Percentiles rank a stretch among this genome's conserved stretches.
These are phyloP conservation scores for Pardosa pseudoannulata DNA, from an alignment of 2,888 invertebrate species.

Conservation along the genomic window DNA sequence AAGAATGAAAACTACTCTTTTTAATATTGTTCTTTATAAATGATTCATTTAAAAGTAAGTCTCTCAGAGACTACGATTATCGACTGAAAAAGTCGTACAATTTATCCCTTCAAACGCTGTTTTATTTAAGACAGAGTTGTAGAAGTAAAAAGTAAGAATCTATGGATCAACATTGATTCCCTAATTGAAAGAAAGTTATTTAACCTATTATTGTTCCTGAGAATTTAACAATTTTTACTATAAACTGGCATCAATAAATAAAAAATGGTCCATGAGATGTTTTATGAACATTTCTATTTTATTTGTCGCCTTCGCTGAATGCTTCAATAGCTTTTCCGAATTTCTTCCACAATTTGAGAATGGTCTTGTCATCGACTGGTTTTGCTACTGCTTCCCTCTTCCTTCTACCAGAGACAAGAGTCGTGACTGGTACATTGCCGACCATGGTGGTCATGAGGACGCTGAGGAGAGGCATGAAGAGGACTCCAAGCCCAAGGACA, in stretches of 20 bases:
- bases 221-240: no score
- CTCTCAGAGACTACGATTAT: no score
- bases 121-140: no score
- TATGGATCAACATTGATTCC: no score
- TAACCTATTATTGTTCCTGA: no score
- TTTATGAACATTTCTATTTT: not conserved
- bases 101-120: no score
- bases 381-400: constrained; percentile 1
- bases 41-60: no score
- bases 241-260: not conserved
- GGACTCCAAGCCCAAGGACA: constrained; percentile 73
- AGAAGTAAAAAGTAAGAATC: no score
- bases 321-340: constrained; percentile 46
- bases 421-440: constrained; percentile 65
- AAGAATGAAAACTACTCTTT: no score
- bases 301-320: constrained; percentile 19
- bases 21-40: no score
- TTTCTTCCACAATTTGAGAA: constrained; percentile 39
- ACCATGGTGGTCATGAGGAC: constrained; percentile 74
- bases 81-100: no score
- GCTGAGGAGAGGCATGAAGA: constrained; percentile 72
- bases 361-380: not conserved
- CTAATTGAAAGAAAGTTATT: no score
- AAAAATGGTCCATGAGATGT: not conserved
- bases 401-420: constrained; percentile 56